These are phyloP conservation scores for Rhagonycha fulva DNA, from an alignment of 2,888 invertebrate genomes.

Conservation along the genomic window DNA sequence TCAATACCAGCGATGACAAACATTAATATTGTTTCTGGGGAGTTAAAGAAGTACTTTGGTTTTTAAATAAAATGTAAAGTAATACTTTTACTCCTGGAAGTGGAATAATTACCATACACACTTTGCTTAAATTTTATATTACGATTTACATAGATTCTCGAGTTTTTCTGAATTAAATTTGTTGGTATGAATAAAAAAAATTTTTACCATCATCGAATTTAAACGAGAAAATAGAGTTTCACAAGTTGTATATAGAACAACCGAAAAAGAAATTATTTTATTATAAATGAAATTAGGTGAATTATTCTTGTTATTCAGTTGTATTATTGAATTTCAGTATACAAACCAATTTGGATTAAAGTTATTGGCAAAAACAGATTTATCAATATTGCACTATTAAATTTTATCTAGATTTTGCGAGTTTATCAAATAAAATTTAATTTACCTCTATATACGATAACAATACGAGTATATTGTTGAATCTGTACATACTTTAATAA, in stretches of 20 bases:
- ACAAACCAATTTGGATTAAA: neutral
- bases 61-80: too few species aligned
- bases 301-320: neutral
- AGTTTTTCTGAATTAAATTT: too few species aligned
- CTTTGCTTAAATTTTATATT: too few species aligned
- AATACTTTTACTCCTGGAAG: too few species aligned
- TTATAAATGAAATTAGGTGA: neutral
- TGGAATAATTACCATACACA: too few species aligned
- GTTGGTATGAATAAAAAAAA: too few species aligned
- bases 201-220: neutral
- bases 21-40: too few species aligned
- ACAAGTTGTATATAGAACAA: neutral
- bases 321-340: neutral
- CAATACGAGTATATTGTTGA: neutral
- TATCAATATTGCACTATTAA: neutral
- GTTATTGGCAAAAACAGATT: neutral
- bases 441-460: too few species aligned
- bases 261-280: neutral
- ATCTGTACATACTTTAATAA: constrained; percentile 14
- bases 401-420: neutral
- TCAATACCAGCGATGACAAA: too few species aligned
- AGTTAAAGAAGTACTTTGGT: too few species aligned
- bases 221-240: neutral
- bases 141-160: too few species aligned
- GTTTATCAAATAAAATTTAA: neutral